phyloP scores from a whole-genome alignment of 2,797 vertebrate genomes.

The Mallotus villosus region DNA sequence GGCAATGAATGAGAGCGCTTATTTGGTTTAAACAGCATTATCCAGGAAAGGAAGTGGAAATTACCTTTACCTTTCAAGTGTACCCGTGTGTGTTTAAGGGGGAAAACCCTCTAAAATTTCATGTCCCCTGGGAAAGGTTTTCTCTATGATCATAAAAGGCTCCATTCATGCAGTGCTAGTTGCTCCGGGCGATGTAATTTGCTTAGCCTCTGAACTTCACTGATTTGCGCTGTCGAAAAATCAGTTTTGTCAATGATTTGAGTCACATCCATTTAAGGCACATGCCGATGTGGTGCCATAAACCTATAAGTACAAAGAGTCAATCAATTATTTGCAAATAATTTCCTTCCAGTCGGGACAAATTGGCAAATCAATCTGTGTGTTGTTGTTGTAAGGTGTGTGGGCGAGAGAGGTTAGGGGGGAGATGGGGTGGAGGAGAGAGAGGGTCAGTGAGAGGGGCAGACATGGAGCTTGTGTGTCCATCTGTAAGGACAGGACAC shows the following conservation, averaged over 20 bases:
- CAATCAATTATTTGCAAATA: conserved; percentile 18
- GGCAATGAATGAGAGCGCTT: conserved; percentile 78
- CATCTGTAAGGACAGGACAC: too few species aligned
- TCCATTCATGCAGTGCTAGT: conserved; percentile 86
- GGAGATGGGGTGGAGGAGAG: too few species aligned
- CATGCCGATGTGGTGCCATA: conserved; percentile 18
- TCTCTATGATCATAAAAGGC: conserved; percentile 80
- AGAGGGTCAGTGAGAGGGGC: too few species aligned
- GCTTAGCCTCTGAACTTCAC: conserved; percentile 82
- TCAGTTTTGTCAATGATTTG: conserved; percentile 34
- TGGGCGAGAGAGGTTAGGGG: neutral
- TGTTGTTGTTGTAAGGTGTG: conserved; percentile 26
- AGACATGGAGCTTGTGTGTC: too few species aligned
- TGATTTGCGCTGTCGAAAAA: conserved; percentile 79
- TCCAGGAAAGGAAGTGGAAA: conserved; percentile 86
- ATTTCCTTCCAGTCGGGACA: conserved; percentile 22
- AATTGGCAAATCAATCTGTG: conserved; percentile 32
- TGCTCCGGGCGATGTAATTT: conserved; percentile 85
- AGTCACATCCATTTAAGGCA: conserved; percentile 23
- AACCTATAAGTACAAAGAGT: conserved; percentile 18
- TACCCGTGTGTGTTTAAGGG: conserved; percentile 87
- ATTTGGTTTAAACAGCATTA: conserved; percentile 79
- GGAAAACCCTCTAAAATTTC: conserved; percentile 75
- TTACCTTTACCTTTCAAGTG: conserved; percentile 90
- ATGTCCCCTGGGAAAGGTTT: conserved; percentile 79